These are phyloP conservation scores for Pachliopta kotzebuea DNA, from an alignment of 2,888 invertebrate species.

Conservation along the genomic window DNA sequence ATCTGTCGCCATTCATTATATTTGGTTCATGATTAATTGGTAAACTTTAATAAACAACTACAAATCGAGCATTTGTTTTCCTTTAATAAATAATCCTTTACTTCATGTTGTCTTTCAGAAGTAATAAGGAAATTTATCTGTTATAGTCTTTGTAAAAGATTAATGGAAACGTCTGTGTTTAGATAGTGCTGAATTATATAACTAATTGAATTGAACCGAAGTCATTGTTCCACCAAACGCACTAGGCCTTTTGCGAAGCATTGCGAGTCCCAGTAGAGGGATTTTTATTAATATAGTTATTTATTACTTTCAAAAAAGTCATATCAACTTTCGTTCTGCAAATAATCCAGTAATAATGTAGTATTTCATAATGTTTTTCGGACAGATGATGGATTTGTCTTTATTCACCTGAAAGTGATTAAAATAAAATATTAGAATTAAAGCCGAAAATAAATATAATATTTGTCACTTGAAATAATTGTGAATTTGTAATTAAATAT, in stretches of 20 bases:
- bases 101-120: neutral
- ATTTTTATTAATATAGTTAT: too few species aligned
- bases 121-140: neutral
- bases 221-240: too few species aligned
- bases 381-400: conserved; percentile 15
- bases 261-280: too few species aligned
- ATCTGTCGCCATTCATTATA: neutral
- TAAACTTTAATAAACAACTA: neutral
- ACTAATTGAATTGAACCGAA: too few species aligned
- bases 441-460: neutral
- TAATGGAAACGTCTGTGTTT: too few species aligned
- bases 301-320: too few species aligned
- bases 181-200: too few species aligned
- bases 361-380: neutral
- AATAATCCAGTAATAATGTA: too few species aligned
- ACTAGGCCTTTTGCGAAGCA: too few species aligned
- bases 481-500: neutral
- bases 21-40: neutral
- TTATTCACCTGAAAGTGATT: neutral
- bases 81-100: neutral
- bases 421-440: conserved; percentile 3
- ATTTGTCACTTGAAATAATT: neutral
- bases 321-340: too few species aligned
- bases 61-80: neutral
- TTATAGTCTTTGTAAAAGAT: too few species aligned